Base-by-base conservation (phyloP, 2,113 vertebrate species). In the Lipophrys pholis region DNA sequence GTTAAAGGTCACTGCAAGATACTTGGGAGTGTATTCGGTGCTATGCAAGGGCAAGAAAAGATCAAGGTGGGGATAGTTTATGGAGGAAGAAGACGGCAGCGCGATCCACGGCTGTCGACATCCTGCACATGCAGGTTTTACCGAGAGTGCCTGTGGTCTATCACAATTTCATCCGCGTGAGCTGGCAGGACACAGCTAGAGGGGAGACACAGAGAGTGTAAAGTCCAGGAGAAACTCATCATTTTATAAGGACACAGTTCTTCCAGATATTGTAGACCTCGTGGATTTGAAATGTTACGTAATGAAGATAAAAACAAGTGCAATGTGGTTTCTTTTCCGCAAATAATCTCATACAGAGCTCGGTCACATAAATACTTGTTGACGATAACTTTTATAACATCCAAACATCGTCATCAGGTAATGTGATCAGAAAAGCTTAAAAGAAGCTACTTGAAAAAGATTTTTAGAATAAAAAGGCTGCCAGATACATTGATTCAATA, bases 1-100 rank as follows among this genome's bases (percentile, higher is more conserved):
- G 60, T 64, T 61, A 85, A 89, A 92, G 90, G 89, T 91, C 87
- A 69, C 57, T 35, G 9, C 49, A 49, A 61, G 64, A 86, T 84
- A 88, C 76, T 62, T 78, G 58, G 39, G 53, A 73, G 83, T 53
- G 65, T 61, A 53, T 43, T 17, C 12, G 54, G 42, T 14, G 56
- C 35, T 15, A 9, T 16, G 21, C 41, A 42, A 50, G 40, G 59
- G 7, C 36, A 73, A 21, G 35, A 30, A 58, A 73, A 83, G 59
- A 71, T 55, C 46, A 61, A 59, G 41, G 39, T 84, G 62, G 15
- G 21, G 21, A 30, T 30, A 42, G 55, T 73, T 81, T 38, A 65
- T 61, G 43, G 46, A 56, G 6, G 56, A 56, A 38, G 55, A 46
- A n/a, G 11, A 38, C 15, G n/a, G 7, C 14, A 12, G 15, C 35